Evolutionary conservation across 2,113 vertebrate genomes (phyloP), one percentile per base, ranked within the genome.

Genomic region (Notarius lentiginosus): DNA sequence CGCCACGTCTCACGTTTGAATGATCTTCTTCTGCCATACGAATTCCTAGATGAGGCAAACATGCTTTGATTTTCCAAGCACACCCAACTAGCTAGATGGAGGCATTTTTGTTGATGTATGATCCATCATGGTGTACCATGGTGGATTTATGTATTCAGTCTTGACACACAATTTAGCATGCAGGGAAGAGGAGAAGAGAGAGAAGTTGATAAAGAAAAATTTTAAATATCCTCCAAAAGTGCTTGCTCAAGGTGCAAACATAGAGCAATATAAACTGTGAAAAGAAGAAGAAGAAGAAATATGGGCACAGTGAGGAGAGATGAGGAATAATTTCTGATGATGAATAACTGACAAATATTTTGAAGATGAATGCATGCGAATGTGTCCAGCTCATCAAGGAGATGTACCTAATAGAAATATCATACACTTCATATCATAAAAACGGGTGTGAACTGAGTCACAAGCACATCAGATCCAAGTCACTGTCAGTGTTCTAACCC

Each of bases 261-360:
- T 89, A 79, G 72, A 87, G 86, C 81, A 89, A 93, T 79, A 89
- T 89, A 87, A 85, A 84, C 75, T 85, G 81, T 86, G 34, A 87
- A 91, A 79, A 79, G 51, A 30, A 84, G 76, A 79, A 30, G 4
- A 53, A 56, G 47, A 73, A 76, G 68, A 72, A 9, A 10, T 22
- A 73, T 47, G 47, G 53, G 27, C 83, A 82, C 61, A 79, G 82
- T 66, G 84, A 81, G 47, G 86, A 70, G 84, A 83, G 55, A 87
- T 87, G 55, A 66, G 41, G 27, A 20, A 60, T 56, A 7, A 30
- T 58, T 53, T 66, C 27, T 63, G 84, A 20, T 10, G 73, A 56
- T 82, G 63, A 85, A 77, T 49, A 49, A 12, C 41, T 22, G 41
- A 47, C 18, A 12, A 4, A 18, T 7, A 12, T 41, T 10, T 7